phyloP scores from a whole-genome alignment of 2,888 invertebrate species.

The Aspidapion aeneum region DNA sequence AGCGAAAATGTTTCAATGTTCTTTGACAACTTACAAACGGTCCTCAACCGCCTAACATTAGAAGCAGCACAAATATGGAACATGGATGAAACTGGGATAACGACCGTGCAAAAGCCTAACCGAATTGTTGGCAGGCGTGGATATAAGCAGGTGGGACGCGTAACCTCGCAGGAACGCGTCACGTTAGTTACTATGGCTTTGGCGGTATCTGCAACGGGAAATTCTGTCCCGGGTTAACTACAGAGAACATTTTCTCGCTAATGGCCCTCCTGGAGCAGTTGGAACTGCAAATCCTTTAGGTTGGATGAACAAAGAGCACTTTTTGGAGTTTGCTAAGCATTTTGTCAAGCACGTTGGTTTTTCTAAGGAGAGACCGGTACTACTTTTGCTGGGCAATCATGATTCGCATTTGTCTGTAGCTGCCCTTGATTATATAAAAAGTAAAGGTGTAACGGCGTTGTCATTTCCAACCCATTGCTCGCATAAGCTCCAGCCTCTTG shows the following conservation, averaged over 20 bases:
- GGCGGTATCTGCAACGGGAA: background rate
- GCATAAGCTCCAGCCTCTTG: background rate
- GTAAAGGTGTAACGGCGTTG: background rate
- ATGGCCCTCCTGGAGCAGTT: slow-evolving; percentile 7
- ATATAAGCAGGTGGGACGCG: slow-evolving; percentile 2
- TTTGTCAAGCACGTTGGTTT: background rate
- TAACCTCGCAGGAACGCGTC: slow-evolving; percentile 5
- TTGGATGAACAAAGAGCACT: background rate
- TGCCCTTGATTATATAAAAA: background rate
- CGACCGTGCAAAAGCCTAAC: slow-evolving; percentile 9
- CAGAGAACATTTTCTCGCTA: slow-evolving; percentile 1
- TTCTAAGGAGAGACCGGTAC: background rate
- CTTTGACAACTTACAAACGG: slow-evolving; percentile 1
- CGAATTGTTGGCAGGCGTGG: slow-evolving; percentile 7
- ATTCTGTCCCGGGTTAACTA: background rate
- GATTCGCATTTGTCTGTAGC: background rate
- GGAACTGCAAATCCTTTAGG: slow-evolving; percentile 3
- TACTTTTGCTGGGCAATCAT: background rate
- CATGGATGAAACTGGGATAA: too few relatives aligned
- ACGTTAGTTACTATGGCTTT: slow-evolving; percentile 4
- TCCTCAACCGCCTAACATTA: slow-evolving; percentile 9
- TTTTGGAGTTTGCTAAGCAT: background rate
- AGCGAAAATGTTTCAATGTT: slow-evolving; percentile 6
- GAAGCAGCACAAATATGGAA: slow-evolving; percentile 4
- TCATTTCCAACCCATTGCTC: background rate